These are phyloP conservation scores for Trichopria drosophilae DNA, from an alignment of 2,888 invertebrate genomes.

Conservation along the genomic window DNA sequence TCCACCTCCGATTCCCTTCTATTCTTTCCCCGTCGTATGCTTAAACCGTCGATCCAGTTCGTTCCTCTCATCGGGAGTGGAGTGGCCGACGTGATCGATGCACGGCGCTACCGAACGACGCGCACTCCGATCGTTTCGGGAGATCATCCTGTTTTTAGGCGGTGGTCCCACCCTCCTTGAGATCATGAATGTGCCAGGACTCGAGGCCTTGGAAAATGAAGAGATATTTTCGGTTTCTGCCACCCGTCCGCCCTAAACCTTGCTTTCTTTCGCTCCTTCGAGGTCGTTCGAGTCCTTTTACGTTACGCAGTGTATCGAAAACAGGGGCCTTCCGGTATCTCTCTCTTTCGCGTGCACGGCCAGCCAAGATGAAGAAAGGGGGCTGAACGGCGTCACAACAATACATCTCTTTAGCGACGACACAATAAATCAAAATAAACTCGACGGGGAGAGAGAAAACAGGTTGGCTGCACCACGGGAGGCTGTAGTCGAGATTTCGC, in stretches of 20 bases:
- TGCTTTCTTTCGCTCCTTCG: constrained; percentile 23
- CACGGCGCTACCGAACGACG: constrained; percentile 25
- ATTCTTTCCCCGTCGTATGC: no score
- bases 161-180: not conserved
- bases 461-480: constrained; percentile 51
- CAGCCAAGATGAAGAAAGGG: constrained; percentile 13
- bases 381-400: constrained; percentile 49
- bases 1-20: no score
- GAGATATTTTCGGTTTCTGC: constrained; percentile 37
- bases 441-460: constrained; percentile 43
- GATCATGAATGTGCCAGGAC: constrained; percentile 1
- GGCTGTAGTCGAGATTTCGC: constrained; percentile 42
- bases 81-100: no score
- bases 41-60: no score
- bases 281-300: no score
- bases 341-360: no score
- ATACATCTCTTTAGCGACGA: constrained; percentile 54
- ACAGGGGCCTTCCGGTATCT: no score
- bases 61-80: no score
- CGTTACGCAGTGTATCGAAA: no score
- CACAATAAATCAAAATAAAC: constrained; percentile 55
- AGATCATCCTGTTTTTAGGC: no score
- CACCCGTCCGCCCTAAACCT: constrained; percentile 13
- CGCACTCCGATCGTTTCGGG: no score
- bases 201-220: constrained; percentile 38